Percentiles rank a stretch among this genome's conserved stretches.
Conservation (phyloP, 1,140 invertebrate species). For the Sinella curviseta region DNA sequence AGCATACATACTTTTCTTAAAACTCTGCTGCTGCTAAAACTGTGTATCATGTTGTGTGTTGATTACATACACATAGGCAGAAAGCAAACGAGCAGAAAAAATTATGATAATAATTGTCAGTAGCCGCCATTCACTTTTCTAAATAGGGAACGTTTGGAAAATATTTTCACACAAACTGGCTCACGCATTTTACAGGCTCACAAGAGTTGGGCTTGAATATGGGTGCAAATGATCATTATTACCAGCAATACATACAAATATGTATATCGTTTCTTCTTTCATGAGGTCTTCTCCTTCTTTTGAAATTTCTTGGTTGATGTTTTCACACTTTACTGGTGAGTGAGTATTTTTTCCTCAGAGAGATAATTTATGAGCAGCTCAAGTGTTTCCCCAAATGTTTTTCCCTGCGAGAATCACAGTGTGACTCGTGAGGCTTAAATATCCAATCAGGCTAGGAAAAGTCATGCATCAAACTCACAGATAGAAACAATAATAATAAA, state of each 20-base stretch:
- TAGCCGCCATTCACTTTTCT: too few relatives aligned
- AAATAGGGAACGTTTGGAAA: too few relatives aligned
- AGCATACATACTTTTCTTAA: too few relatives aligned
- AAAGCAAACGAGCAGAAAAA: background rate
- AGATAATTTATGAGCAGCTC: constrained; percentile 27
- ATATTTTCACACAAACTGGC: too few relatives aligned
- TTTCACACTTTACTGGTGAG: constrained; percentile 8
- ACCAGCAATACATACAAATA: background rate
- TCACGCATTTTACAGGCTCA: too few relatives aligned
- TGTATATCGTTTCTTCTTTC: background rate
- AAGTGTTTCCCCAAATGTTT: constrained; percentile 25
- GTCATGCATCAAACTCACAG: constrained; percentile 14
- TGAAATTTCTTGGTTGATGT: constrained; percentile 3
- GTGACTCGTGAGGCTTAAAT: constrained; percentile 26
- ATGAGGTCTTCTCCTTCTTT: background rate
- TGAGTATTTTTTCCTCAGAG: constrained; percentile 4
- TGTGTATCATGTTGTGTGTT: too few relatives aligned
- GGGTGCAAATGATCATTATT: too few relatives aligned
- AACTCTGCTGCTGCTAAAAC: background rate
- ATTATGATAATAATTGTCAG: background rate
- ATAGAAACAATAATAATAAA: background rate
- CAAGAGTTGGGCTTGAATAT: too few relatives aligned
- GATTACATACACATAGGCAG: background rate
- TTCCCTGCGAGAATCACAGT: constrained; percentile 2
- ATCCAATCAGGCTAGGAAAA: constrained; percentile 20